phyloP scores from a whole-genome alignment of 1,140 invertebrate genomes.

The Manduca sexta region DNA sequence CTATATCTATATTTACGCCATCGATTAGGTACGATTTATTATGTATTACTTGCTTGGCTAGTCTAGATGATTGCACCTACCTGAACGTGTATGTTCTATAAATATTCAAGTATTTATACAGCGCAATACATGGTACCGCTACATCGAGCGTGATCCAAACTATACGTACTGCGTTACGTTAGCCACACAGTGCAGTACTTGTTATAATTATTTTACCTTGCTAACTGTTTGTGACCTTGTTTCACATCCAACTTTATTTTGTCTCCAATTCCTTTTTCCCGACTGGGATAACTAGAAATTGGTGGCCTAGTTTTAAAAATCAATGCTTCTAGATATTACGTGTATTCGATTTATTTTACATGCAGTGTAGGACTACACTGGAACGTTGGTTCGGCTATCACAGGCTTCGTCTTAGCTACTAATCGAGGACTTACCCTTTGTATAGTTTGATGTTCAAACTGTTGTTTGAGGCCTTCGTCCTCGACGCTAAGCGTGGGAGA shows the following conservation, averaged over 20 bases:
- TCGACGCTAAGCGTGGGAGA: constrained; percentile 57
- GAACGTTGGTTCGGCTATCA: neutral
- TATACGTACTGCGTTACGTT: constrained; percentile 26
- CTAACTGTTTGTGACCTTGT: constrained; percentile 63
- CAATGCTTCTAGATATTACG: constrained; percentile 28
- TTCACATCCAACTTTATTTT: constrained; percentile 69
- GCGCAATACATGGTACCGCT: neutral
- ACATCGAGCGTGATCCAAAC: neutral
- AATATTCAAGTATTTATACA: no score
- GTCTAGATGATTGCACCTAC: neutral
- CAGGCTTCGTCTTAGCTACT: neutral
- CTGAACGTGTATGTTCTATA: no score
- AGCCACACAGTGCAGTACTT: constrained; percentile 48
- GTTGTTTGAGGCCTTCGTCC: constrained; percentile 65
- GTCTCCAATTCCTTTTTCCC: constrained; percentile 65
- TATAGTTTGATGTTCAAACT: constrained; percentile 62
- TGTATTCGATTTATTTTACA: constrained; percentile 22
- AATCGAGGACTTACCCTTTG: constrained; percentile 54
- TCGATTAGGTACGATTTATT: neutral
- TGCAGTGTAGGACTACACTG: constrained; percentile 12
- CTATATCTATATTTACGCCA: no score
- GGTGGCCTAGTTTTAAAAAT: constrained; percentile 51
- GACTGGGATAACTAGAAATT: constrained; percentile 65
- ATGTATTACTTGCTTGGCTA: neutral
- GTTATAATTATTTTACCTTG: constrained; percentile 55